Evolutionary conservation across 2,888 invertebrate genomes (phyloP), one percentile per base, ranked within the genome.

Genomic region (Argyresthia goedartella): DNA sequence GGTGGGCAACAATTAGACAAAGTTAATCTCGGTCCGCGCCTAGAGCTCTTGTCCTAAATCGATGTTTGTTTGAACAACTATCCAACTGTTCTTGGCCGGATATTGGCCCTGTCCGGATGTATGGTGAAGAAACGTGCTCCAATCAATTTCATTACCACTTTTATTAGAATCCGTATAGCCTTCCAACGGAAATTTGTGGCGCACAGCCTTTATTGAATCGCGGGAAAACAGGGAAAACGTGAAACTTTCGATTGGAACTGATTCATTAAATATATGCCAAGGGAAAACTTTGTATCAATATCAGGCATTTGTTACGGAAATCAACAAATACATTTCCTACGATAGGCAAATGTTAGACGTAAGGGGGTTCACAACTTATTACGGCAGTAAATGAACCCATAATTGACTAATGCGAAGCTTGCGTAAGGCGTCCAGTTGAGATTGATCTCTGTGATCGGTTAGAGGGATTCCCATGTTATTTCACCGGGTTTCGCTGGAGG

Each of bases 31-130:
- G 63, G 64, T 62, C 62, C 59, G 62, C 61, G 60, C 57, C 50
- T 51, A 68, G 67, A 70, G 69, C 77, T 73, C 80, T 79, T 77
- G 71, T 63, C 61, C 67, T 63, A 66, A 73, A 66, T 73, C 70
- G 63, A 62, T 79, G 75, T 79, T 79, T 81, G 78, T 70, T 67
- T 13, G 50, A 35, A 50, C 53, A 66, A 64, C 69, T 69, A 74
- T 73, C 51, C 42, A 76, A 73, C 76, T 76, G 76, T 73, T 70
- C 66, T 67, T 65, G 60, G 61, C 76, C 78, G 84, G 84, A 84
- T 81, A 82, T 84, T 81, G 80, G 72, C 67, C 67, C 67, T 67
- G 71, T 68, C 70, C 80, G 84, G 80, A 81, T 73, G 75, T 70
- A 67, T 70, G 70, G 64, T 15, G 50, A 39, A 69, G 68, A 68